Conservation (phyloP, 2,797 vertebrate genomes). For the Rousettus madagascariensis region DNA sequence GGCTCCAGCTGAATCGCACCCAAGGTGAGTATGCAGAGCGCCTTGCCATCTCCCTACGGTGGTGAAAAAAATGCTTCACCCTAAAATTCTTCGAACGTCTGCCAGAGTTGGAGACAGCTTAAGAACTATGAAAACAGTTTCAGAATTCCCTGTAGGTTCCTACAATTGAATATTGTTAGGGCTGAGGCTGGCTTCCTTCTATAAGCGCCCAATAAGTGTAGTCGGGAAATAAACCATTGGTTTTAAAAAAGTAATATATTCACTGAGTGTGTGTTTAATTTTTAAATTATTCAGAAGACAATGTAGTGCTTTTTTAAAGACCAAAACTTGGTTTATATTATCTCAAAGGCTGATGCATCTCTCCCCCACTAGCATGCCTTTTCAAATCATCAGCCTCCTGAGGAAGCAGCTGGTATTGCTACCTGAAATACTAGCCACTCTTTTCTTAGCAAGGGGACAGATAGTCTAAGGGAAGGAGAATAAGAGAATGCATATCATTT, state of each 20-base stretch:
- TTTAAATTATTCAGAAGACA: background rate
- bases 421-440: background rate
- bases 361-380: background rate
- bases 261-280: background rate
- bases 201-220: background rate
- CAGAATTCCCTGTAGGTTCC: background rate
- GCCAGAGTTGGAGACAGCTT: background rate
- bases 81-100: background rate
- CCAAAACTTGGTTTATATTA: background rate
- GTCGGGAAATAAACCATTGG: background rate
- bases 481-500: background rate
- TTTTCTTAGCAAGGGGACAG: background rate
- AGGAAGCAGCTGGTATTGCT: background rate
- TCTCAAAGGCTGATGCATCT: background rate
- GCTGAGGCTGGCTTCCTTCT: background rate
- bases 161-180: background rate
- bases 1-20: background rate
- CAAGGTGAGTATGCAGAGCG: background rate
- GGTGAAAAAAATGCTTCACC: background rate
- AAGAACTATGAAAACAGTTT: background rate
- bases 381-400: background rate
- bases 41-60: background rate
- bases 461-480: background rate
- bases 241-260: background rate
- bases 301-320: background rate